phyloP scores from a whole-genome alignment of 2,888 invertebrate genomes.

The Ellobium chinense region DNA sequence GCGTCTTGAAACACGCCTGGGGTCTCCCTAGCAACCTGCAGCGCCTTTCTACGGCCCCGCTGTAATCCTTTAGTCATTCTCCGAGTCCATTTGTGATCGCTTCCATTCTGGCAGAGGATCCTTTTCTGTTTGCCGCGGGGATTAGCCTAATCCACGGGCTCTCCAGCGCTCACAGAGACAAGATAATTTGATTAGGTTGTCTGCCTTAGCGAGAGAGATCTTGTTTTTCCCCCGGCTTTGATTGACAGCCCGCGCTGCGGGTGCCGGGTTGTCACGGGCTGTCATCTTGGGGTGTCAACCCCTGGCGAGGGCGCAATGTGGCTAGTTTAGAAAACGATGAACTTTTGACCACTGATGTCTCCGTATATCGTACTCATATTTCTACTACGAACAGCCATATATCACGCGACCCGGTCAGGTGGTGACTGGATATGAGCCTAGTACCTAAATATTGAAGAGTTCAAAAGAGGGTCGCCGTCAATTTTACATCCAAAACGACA shows the following conservation, averaged over 20 bases:
- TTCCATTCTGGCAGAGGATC: constrained; percentile 18
- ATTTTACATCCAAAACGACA: too few relatives aligned
- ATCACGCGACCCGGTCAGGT: too few relatives aligned
- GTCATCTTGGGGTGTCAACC: constrained; percentile 10
- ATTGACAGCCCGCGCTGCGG: constrained; percentile 28
- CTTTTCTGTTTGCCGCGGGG: constrained; percentile 37
- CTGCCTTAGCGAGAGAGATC: constrained; percentile 22
- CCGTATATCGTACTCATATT: too few relatives aligned
- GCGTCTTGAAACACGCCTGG: too few relatives aligned
- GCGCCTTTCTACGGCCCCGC: background rate
- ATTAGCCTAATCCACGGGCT: constrained; percentile 41
- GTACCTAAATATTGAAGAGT: too few relatives aligned
- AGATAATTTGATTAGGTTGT: constrained; percentile 47
- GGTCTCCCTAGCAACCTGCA: too few relatives aligned
- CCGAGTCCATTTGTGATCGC: constrained; percentile 21
- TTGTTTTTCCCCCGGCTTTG: constrained; percentile 31
- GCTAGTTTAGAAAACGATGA: too few relatives aligned
- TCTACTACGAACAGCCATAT: too few relatives aligned
- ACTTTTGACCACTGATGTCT: too few relatives aligned
- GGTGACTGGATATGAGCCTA: too few relatives aligned
- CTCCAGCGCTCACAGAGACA: constrained; percentile 35
- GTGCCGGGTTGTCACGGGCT: background rate
- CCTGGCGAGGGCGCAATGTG: too few relatives aligned
- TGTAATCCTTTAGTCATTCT: constrained; percentile 33
- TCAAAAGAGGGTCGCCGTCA: too few relatives aligned